Conservation (phyloP, 2,797 vertebrate genomes). For the Gouania willdenowi region DNA sequence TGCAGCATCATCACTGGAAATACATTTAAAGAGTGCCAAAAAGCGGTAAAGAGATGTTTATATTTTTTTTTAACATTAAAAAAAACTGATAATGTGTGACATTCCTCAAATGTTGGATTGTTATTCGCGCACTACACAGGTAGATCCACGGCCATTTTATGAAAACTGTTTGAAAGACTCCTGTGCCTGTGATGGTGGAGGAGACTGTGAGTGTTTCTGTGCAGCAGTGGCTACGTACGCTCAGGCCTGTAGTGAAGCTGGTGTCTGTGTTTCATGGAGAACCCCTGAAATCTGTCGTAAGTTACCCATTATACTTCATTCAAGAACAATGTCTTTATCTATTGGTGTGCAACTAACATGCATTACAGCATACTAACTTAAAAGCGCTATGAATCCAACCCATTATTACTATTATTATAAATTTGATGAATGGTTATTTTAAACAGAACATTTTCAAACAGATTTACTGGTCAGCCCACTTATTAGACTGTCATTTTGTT, state of each 20-base stretch:
- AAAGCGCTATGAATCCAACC: no score
- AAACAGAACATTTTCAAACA: no score
- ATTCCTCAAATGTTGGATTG: no score
- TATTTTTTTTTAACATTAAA: not conserved
- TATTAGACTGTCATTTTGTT: no score
- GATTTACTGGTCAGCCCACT: no score
- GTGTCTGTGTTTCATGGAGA: constrained; percentile 78
- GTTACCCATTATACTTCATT: constrained; percentile 43
- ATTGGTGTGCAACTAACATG: no score
- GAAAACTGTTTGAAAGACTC: constrained; percentile 81
- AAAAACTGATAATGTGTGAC: not conserved
- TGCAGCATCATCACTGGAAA: constrained; percentile 81
- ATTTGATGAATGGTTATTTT: no score
- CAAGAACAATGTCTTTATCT: no score
- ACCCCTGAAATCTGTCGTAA: constrained; percentile 81
- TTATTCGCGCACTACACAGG: constrained; percentile 56
- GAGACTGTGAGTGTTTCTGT: constrained; percentile 83
- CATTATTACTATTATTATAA: no score
- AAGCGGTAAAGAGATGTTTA: constrained; percentile 80
- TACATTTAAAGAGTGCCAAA: constrained; percentile 79
- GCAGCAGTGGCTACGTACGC: constrained; percentile 80
- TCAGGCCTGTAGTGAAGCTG: constrained; percentile 76
- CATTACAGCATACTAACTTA: no score
- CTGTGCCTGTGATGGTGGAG: constrained; percentile 79
- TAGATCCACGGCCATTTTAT: constrained; percentile 57